Base-by-base conservation (phyloP, 2,113 vertebrate species). In the Alces alces region DNA sequence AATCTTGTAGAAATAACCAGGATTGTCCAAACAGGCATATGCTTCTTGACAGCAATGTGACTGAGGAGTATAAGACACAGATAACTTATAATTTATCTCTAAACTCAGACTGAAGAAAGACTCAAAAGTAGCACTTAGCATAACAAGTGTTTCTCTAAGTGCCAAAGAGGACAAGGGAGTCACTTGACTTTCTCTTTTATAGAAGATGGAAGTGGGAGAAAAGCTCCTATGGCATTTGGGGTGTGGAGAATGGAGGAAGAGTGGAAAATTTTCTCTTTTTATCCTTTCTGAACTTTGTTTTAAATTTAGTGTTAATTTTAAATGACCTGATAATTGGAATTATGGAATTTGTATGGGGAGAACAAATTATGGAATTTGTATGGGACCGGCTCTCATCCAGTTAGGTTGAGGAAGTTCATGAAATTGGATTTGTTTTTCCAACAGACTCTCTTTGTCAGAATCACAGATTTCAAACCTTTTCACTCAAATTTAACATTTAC, bases 1-100 rank as follows among this genome's bases (percentile, higher is more conserved):
- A 98, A 86, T 97, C 98, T 96, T 97, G 91, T 58, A 95, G 95
- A 98, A 98, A 98, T 98, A 98, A 96, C 95, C 97, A 97, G 96
- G 95, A 96, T 98, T 98, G 93, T 97, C 91, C 95, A 95, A 98
- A 98, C 88, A 95, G 91, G 43, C 85, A 95, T 94, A 96, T 60
- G 80, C 97, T 98, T 97, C 86, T 98, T 97, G 96, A 97, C 93
- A 98, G 97, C 97, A 64, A 50, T 96, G 80, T 97, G 90, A 97
- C 97, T 98, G 96, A 98, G 19, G 89, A 98, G 93, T 94, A 79
- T 95, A 98, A 98, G 91, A 97, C 96, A 98, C 92, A 96, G 45
- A 97, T 97, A 96, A 97, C 64, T 98, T 96, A 98, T 97, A 96
- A 91, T 98, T 98, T 97, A 98, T 80, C 95, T 97, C 96, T 87